phyloP scores from a whole-genome alignment of 1,140 invertebrate genomes.

The Philaenus spumarius region DNA sequence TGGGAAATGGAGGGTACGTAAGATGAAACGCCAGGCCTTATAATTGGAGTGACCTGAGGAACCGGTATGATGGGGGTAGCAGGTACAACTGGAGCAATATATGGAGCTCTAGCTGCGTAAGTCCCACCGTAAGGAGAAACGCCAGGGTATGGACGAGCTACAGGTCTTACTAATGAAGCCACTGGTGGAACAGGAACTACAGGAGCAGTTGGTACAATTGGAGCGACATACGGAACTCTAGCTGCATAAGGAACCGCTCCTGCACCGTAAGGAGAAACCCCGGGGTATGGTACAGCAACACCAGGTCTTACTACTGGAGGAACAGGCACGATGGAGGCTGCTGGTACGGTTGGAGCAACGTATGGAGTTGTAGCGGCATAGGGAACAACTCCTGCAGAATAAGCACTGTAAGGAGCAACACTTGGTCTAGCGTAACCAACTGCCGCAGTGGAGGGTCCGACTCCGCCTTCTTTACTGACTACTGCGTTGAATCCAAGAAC shows the following conservation, averaged over 20 bases:
- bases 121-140: no score
- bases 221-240: background rate
- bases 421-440: background rate
- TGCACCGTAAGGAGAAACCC: no score
- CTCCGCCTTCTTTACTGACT: conserved; percentile 31
- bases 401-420: no score
- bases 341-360: background rate
- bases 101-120: no score
- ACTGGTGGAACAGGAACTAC: background rate
- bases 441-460: background rate
- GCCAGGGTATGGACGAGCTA: no score
- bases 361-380: background rate
- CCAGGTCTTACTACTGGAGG: background rate
- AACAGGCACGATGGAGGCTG: background rate
- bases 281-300: no score
- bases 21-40: no score
- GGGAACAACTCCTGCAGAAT: no score
- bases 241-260: no score
- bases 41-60: background rate
- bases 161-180: background rate
- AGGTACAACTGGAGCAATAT: background rate
- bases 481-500: conserved; percentile 52
- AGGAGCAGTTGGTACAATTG: background rate
- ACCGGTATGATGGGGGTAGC: background rate
- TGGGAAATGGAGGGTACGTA: no score